Base-by-base conservation (phyloP, 2,888 invertebrate species). In the Drosophila limbata region DNA sequence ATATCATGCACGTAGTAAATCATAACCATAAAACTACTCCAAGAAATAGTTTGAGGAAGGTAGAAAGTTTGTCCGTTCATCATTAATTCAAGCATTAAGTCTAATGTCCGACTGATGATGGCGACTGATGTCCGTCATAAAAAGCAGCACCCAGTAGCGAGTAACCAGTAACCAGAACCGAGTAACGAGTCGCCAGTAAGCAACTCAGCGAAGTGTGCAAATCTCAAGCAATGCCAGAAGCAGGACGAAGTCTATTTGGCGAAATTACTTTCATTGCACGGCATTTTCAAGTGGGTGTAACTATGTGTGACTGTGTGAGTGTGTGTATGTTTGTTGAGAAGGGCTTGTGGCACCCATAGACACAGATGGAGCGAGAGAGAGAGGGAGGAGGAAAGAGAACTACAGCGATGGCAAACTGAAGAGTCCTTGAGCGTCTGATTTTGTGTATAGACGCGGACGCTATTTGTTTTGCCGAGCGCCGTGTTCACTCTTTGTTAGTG, bases 341-440 rank as follows among this genome's bases (percentile, higher is more conserved):
- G 60, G 57, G 37, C 53, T 42, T 50, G 35, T 47, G 71, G 62
- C 61, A 44, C 25, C 48, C 21, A 15, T 4, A 33, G 17, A 5
- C 6, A 37, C 13, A 4, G 35, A 37, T 13, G 13, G 5, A 15
- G 17, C 37, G 59, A 2, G 17, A 39, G 47, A 56, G 42, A 52
- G 61, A 48, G 13, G n/a, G 15, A 39, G 56, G 42, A 28, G 45
- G 39, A 47, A 52, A 52, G 52, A 56, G 13, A 45, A 19, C 19
- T 37, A 51, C 15, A 28, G 33, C 51, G 51, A 70, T 69, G 61
- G 73, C 57, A 67, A 78, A 62, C 88, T 85, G 66, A 80, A 88
- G 82, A 91, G 90, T 90, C 91, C 90, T 90, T 90, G 91, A 90
- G 89, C 81, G 86, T 90, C 89, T 89, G 89, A 88, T 88, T 89